Evolutionary conservation across 2,797 vertebrate species (phyloP), one percentile per base, ranked within the genome.

Genomic region (Loriculus beryllinus): DNA sequence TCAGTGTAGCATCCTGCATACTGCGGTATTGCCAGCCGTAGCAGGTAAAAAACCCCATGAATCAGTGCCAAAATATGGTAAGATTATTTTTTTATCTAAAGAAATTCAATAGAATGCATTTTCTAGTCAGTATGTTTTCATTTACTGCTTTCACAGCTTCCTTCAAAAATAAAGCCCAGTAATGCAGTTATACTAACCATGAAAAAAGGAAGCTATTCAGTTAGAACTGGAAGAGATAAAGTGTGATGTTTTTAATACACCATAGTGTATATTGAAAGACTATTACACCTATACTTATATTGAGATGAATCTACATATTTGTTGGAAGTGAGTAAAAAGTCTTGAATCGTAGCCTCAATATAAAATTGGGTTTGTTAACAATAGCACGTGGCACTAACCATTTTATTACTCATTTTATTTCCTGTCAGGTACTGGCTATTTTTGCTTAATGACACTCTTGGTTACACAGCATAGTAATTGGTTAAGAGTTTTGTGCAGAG

Each of bases 341-440:
- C 37, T 82, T 43, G n/a, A 80, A 42, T 84, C 4, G 12, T 16
- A 67, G 31, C 6, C 29, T 42, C 12, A 22, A 3, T 71, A 51
- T 57, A 60, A 86, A 90, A 65, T 52, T 4, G 2, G 15, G 13
- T 49, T 84, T 77, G 26, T 54, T 95, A 65, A 63, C 25, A 42
- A 31, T n/a, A 56, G n/a, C 45, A 76, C 1, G 0, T 37, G 62
- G 56, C 16, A 57, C 28, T 74, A 62, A 65, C 45, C 42, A 54
- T 81, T 90, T 88, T 64, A 76, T 86, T 90, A 35, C 29, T 93
- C 25, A 28, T 79, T 90, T 72, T 77, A 75, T 92, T 88, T 74
- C 40, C 37, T 82, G 40, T 49, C 56, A 77, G 56, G 23, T 82
- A 31, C 40, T 80, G 54, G 19, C n/a, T 87, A 10, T 92, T 82